Base-by-base conservation (phyloP, 2,888 invertebrate species). In the Meliscaeva auricollis region DNA sequence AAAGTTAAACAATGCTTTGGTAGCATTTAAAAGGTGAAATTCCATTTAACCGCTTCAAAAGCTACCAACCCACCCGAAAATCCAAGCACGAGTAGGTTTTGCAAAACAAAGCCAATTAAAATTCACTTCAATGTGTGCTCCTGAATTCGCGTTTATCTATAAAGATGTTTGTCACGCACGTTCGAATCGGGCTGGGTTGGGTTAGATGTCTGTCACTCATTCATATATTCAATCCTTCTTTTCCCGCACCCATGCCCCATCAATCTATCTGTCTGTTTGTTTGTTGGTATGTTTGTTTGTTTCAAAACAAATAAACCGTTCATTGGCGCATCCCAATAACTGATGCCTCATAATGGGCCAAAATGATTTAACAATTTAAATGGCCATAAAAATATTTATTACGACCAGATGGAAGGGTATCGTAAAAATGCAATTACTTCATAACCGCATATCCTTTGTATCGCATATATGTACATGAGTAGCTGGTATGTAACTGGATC, bases 281-380 rank as follows among this genome's bases (percentile, higher is more conserved):
- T n/a, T n/a, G n/a, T n/a, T n/a, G n/a, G n/a, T n/a, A n/a, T 38
- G 8, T 38, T 8, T 38, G 9, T 38, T 3, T 38, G 3, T 38
- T 38, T 38, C 38, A 46, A 17, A 46, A 46, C 0, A 54, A n/a
- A 46, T 41, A 60, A 66, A 66, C 64, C 58, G 52, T 73, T 75
- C 62, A 54, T 62, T 46, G 58, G 20, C 44, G 9, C 44, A 54
- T 68, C 60, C 46, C 48, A 13, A 26, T 38, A 58, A 58, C 58
- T 70, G 80, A 58, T 68, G 75, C 56, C 75, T 80, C 60, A 72
- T 84, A 80, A 80, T 85, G 74, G 85, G 60, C 62, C 62, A 54
- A 85, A 81, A 81, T 76, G 76, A 81, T 85, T 85, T 85, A 81
- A 81, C 85, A 85, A 85, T 85, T 85, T 85, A 85, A 85, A 85